Conservation (phyloP, 2,797 vertebrate genomes). For the Peromyscus nudipes region DNA sequence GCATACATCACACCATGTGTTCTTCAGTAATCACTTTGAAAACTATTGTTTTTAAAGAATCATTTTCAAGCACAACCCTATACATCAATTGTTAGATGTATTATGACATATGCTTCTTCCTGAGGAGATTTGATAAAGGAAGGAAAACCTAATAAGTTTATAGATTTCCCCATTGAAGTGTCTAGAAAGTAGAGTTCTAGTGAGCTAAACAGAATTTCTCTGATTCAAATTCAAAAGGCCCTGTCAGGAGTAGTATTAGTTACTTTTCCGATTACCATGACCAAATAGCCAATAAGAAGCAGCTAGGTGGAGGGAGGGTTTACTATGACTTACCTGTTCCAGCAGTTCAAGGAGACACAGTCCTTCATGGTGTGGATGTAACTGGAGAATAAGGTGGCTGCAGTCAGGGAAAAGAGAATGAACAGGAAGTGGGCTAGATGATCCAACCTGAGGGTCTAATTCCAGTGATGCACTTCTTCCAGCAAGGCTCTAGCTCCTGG, state of each 20-base stretch:
- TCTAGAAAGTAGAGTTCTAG: not conserved
- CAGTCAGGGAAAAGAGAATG: too few relatives aligned
- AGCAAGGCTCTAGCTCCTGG: not conserved
- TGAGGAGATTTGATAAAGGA: not conserved
- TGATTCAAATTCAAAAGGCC: not conserved
- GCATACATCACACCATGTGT: not conserved
- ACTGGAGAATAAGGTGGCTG: not conserved
- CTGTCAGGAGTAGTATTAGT: not conserved
- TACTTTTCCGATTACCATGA: not conserved
- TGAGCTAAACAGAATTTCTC: not conserved
- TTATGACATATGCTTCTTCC: not conserved
- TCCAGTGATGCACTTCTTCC: not conserved
- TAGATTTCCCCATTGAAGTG: not conserved
- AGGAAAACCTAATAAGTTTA: not conserved
- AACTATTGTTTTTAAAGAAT: constrained; percentile 2
- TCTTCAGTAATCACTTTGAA: not conserved
- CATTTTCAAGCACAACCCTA: not conserved
- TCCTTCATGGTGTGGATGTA: not conserved
- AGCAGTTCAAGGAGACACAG: not conserved
- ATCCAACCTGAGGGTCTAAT: not conserved
- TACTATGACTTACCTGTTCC: not conserved
- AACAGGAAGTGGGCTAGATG: not conserved
- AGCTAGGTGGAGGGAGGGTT: not conserved
- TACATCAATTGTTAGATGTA: not conserved
- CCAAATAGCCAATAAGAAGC: not conserved